phyloP scores from a whole-genome alignment of 1,140 invertebrate genomes.

The Drosophila carrolli region DNA sequence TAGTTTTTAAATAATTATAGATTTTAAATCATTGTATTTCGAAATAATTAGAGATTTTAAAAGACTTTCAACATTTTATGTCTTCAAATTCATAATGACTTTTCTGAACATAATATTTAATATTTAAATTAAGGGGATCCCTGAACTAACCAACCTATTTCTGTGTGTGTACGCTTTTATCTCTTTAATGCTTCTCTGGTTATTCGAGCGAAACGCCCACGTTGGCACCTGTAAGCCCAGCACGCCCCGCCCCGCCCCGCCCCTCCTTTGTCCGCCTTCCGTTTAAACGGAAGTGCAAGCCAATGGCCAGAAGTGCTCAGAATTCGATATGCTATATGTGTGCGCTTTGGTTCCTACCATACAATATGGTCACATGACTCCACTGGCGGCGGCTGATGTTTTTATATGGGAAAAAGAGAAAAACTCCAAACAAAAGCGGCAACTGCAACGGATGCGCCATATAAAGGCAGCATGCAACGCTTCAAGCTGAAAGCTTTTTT shows the following conservation, averaged over 20 bases:
- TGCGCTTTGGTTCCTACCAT: background rate
- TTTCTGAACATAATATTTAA: no score
- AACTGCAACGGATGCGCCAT: conserved; percentile 57
- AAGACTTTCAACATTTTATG: no score
- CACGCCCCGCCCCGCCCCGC: background rate
- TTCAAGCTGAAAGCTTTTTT: conserved; percentile 41
- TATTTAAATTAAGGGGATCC: no score
- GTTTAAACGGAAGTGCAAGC: conserved; percentile 72
- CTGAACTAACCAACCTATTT: background rate
- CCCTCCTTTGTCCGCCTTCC: conserved; percentile 10
- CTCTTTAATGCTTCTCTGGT: conserved; percentile 14
- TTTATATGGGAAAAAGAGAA: conserved; percentile 51
- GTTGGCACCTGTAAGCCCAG: conserved; percentile 61
- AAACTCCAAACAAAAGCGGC: conserved; percentile 51
- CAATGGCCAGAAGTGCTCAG: conserved; percentile 71
- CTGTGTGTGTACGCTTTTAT: background rate
- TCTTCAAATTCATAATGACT: no score
- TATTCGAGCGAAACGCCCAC: conserved; percentile 34
- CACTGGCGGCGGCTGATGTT: conserved; percentile 9
- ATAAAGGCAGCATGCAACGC: conserved; percentile 51
- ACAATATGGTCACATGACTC: conserved; percentile 61
- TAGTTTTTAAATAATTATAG: no score
- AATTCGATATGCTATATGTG: conserved; percentile 58
- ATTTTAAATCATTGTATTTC: no score
- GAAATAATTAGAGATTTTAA: no score